Conservation (phyloP, 2,797 vertebrate species). For the Anabacerthia variegaticeps region DNA sequence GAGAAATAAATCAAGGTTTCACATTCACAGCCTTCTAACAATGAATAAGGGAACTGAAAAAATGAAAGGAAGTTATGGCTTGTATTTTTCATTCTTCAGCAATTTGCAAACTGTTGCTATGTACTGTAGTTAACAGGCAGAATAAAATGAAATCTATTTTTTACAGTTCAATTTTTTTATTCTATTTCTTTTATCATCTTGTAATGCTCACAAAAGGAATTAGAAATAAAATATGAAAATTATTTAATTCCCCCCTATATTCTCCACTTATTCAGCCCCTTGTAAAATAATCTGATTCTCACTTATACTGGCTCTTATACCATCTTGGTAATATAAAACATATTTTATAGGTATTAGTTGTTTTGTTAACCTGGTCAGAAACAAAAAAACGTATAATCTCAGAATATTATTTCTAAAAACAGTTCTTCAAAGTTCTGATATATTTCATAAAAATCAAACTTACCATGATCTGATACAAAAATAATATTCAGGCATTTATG, state of each 20-base stretch:
- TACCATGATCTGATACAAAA: conserved; percentile 95
- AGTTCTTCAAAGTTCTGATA: not conserved
- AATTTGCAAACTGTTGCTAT: not conserved
- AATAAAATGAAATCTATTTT: not conserved
- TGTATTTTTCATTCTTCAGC: not conserved
- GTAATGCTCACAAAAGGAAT: not conserved
- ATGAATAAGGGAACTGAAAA: not conserved
- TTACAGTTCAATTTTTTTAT: not conserved
- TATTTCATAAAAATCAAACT: conserved; percentile 24
- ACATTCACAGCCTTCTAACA: not conserved
- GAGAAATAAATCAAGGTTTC: not conserved
- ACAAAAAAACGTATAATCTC: not conserved
- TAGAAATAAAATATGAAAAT: not conserved
- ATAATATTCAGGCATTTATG: conserved; percentile 89
- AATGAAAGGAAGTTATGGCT: not conserved
- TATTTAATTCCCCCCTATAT: not conserved
- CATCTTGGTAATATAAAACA: not conserved
- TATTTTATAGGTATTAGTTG: not conserved
- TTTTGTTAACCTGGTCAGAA: not conserved
- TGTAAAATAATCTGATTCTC: not conserved
- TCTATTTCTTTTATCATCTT: not conserved
- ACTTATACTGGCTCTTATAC: not conserved
- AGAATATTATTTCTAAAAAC: not conserved
- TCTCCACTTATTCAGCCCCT: not conserved
- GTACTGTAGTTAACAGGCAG: not conserved